A percentile compares a stretch with the other conserved stretches of the same genome.
These are phyloP conservation scores for Drosophila asahinai DNA, from an alignment of 1,140 invertebrate species.

Conservation along the genomic window DNA sequence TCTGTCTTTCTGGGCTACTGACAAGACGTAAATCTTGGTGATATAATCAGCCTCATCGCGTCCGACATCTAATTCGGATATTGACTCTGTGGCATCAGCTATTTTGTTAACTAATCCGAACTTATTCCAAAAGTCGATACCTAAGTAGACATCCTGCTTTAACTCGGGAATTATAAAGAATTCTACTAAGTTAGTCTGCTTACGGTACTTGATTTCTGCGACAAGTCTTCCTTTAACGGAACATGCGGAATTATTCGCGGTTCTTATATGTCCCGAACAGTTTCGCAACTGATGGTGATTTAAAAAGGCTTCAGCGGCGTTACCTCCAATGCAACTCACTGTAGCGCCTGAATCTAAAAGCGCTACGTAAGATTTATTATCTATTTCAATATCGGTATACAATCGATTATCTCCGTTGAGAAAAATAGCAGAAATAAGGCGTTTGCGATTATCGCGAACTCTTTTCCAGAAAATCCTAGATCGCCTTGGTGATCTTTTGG, in stretches of 20 bases:
- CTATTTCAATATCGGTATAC: no score
- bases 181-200: neutral
- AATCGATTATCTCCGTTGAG: no score
- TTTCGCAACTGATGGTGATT: neutral
- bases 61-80: constrained; percentile 2
- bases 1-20: neutral
- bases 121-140: neutral
- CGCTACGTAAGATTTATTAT: no score
- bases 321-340: no score
- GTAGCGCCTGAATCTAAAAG: no score
- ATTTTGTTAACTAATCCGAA: constrained; percentile 1
- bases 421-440: no score
- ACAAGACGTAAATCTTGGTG: no score
- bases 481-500: no score
- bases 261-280: constrained; percentile 3
- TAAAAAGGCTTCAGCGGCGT: no score
- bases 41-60: neutral
- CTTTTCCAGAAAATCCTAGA: no score
- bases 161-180: constrained; percentile 2
- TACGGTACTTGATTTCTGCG: neutral
- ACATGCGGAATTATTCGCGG: neutral
- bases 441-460: no score
- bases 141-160: constrained; percentile 2
- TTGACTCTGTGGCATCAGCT: neutral
- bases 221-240: neutral